These are phyloP conservation scores for Lutraria lutraria DNA, from an alignment of 2,888 invertebrate species.

Conservation along the genomic window DNA sequence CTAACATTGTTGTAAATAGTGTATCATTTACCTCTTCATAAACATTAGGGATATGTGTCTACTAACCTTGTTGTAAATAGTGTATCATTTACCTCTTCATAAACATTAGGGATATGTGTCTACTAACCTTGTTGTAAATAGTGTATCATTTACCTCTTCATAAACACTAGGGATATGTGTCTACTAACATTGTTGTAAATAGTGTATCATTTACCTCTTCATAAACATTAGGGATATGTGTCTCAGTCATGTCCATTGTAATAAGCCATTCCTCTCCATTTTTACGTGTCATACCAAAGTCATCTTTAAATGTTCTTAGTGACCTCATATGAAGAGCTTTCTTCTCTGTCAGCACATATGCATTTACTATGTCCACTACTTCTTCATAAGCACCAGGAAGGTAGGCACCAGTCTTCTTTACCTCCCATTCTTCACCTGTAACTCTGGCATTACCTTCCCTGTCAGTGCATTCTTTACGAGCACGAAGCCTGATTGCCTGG, in stretches of 20 bases:
- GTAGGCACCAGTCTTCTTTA: constrained; percentile 88
- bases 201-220: constrained; percentile 84
- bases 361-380: constrained; percentile 87
- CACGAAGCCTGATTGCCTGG: constrained; percentile 87
- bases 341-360: constrained; percentile 88
- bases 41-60: no score
- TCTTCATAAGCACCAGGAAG: constrained; percentile 88
- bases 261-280: constrained; percentile 88
- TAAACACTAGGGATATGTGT: no score
- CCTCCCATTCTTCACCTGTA: constrained; percentile 88
- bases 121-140: background rate
- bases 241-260: constrained; percentile 87
- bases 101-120: constrained; percentile 73
- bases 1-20: no score
- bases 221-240: constrained; percentile 88
- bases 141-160: constrained; percentile 84
- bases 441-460: constrained; percentile 80
- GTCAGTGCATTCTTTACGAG: constrained; percentile 87
- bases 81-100: constrained; percentile 85
- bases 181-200: background rate
- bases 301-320: constrained; percentile 87
- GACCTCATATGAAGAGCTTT: constrained; percentile 88
- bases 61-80: background rate
- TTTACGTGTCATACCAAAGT: constrained; percentile 86
- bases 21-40: no score